Evolutionary conservation across 2,888 invertebrate genomes (phyloP), one percentile per base, ranked within the genome.

Genomic region (Lacanobia wlatinum): DNA sequence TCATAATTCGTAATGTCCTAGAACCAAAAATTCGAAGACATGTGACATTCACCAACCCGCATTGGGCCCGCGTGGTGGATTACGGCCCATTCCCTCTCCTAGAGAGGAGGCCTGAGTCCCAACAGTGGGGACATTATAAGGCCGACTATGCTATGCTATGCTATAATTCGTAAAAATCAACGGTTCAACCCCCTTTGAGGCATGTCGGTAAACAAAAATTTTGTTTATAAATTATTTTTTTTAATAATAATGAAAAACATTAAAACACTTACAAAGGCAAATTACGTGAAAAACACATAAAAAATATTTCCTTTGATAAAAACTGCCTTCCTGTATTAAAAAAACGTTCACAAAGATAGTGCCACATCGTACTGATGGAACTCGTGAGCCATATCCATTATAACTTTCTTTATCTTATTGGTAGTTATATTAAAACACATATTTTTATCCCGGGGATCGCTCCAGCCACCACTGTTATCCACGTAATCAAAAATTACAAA

Each of bases 381-480:
- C 69, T 90, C 87, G 50, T 85, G 84, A 40, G 82, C 72, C 90
- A 90, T 90, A 66, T 90, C 88, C 80, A 91, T 81, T 48, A 92
- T 63, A 43, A 89, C 68, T 72, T 87, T 89, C 76, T 88, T 90
- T 46, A 92, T 88, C 87, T 92, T 93, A 66, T 83, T 87, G 2
- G 69, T 69, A 23, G 92, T 94, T 61, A 92, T 85, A 74, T 91
- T 91, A 23, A 21, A 70, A 78, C 94, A 94, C 62, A 94, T 80
- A 4, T 80, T 82, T 79, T 83, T 90, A 73, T 93, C 92, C 56
- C 92, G 85, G 3, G 87, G 89, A 78, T 93, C 93, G 63, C 80
- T 92, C 91, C 92, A 92, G 10, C 92, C 93, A 5, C 92, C 92
- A 59, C 87, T 88, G 21, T 86, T 89, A 58, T 90, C 88, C 16